phyloP scores from a whole-genome alignment of 1,140 invertebrate species.

The Heliconius himera region DNA sequence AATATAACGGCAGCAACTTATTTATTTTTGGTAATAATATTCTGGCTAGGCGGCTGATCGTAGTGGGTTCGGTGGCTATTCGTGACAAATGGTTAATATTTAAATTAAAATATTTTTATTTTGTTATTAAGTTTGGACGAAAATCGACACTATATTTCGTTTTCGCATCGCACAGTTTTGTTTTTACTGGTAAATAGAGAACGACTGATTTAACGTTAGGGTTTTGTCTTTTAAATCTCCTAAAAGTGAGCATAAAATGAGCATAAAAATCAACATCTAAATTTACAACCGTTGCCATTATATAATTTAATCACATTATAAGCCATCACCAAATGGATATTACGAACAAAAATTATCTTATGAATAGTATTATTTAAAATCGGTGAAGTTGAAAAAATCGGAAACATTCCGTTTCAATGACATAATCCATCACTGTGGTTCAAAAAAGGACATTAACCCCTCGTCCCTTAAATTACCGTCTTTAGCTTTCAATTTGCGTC shows the following conservation, averaged over 20 bases:
- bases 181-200: too few species aligned
- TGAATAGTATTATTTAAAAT: conserved; percentile 37
- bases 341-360: background rate
- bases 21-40: background rate
- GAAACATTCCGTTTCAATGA: conserved; percentile 56
- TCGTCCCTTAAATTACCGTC: conserved; percentile 74
- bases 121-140: too few species aligned
- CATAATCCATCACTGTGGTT: conserved; percentile 64
- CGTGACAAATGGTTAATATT: background rate
- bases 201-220: too few species aligned
- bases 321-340: background rate
- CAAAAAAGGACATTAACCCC: conserved; percentile 71
- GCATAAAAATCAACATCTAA: too few species aligned
- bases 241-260: too few species aligned
- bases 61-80: background rate
- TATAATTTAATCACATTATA: background rate
- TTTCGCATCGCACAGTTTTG: too few species aligned
- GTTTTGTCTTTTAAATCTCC: too few species aligned
- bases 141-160: too few species aligned
- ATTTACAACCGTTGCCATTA: background rate
- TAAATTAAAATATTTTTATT: too few species aligned
- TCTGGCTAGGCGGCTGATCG: background rate
- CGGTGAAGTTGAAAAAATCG: conserved; percentile 30
- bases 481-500: conserved; percentile 77
- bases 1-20: background rate